Evolutionary conservation across 1,140 invertebrate genomes (phyloP), one percentile per base, ranked within the genome.

Genomic region (Gryllus bimaculatus): DNA sequence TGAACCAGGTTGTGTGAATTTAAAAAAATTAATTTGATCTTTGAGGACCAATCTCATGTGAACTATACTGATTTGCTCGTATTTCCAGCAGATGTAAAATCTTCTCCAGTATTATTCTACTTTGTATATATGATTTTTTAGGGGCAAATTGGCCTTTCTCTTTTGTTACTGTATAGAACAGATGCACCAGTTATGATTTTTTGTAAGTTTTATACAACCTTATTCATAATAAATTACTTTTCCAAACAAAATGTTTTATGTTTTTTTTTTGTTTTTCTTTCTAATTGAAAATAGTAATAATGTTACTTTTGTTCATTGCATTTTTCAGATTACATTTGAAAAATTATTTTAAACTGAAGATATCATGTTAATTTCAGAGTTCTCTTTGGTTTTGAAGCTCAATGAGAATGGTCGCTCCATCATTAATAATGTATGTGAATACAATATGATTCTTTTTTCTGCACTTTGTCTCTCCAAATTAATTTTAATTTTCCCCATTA

Each of bases 131-230:
- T 66, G 18, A 18, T 66, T 66, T 13, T 66, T 13, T 66, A 66
- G 10, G 26, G 26, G 26, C 26, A 39, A 39, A 39, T 39, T 39
- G 54, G 10, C 18, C 54, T 66, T 66, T 18, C 10, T 66, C 54
- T 66, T 66, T 66, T 18, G 54, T 66, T 66, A 18, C 54, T 66
- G 54, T 66, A 66, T 66, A 66, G 18, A 66, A 18, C 10, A 66
- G 10, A 66, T 18, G 54, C 54, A 66, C 18, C 54, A 66, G 18
- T 66, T 66, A 66, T 66, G 54, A 66, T 66, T 66, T 39, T 66
- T 66, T 66, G 54, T 66, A 66, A 66, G 54, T 66, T 66, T 66
- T 66, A 66, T 66, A 66, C 54, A 66, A 13, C 54, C 54, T 66
- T 66, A 66, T 66, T 13, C 54, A 7, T 18, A 66, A 66, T 66